Base-by-base conservation (phyloP, 2,888 invertebrate species). In the Amphiduros pacificus region DNA sequence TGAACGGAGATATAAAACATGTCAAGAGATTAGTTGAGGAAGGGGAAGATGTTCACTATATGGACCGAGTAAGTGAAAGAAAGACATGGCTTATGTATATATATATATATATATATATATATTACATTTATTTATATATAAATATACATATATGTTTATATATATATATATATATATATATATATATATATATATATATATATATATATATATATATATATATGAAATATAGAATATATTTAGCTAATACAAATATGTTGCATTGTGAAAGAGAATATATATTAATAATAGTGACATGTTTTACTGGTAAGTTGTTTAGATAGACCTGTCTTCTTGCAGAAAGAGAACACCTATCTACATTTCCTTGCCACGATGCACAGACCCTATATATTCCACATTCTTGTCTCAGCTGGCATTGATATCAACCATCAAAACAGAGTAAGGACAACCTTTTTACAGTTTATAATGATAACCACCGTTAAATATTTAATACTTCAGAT, bases 291-390 rank as follows among this genome's bases (percentile, higher is more conserved):
- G n/a, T n/a, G n/a, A n/a, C n/a, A n/a, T n/a, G n/a, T n/a, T n/a
- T n/a, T n/a, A n/a, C n/a, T n/a, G n/a, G n/a, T n/a, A n/a, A n/a
- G n/a, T n/a, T n/a, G n/a, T n/a, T n/a, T n/a, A n/a, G n/a, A n/a
- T n/a, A n/a, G n/a, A n/a, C n/a, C n/a, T 20, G 6, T 52, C 26
- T 27, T 52, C 14, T 70, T 70, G 27, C 72, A 78, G 79, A 78
- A 77, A 66, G 74, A 74, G 24, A 79, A 79, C 65, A 79, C 77
- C 0, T 79, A 74, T 54, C 57, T 78, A 1, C 79, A 79, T 62
- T 75, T 71, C 64, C 68, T 77, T 9, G 73, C 74, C 66, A 77
- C 77, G 6, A 73, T 75, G 73, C 70, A 77, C 62, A 65, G 73
- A 40, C 79, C 77, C 1, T 66, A 70, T 57, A 67, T 77, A 26